These are phyloP conservation scores for Rhinophrynus dorsalis DNA, from an alignment of 2,797 vertebrate genomes.

Conservation along the genomic window DNA sequence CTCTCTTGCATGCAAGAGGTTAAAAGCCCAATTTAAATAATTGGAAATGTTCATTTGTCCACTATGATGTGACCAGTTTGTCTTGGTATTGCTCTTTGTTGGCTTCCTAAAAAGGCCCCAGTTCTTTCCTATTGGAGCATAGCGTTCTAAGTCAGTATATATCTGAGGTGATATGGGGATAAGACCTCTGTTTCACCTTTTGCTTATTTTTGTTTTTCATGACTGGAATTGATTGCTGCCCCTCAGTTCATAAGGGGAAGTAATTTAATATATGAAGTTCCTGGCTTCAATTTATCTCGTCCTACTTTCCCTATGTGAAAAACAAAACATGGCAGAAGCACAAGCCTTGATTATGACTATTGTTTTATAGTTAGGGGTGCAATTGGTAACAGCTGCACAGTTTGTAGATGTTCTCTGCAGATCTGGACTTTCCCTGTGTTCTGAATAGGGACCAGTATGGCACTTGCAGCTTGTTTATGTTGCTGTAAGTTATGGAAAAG, in stretches of 20 bases:
- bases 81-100: too few relatives aligned
- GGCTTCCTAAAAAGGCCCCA: too few relatives aligned
- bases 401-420: conserved; percentile 9
- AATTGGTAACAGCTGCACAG: conserved; percentile 32
- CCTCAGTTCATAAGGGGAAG: conserved; percentile 30
- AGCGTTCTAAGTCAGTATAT: too few relatives aligned
- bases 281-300: conserved; percentile 34
- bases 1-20: too few relatives aligned
- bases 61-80: too few relatives aligned
- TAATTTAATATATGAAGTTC: conserved; percentile 39
- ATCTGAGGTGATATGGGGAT: conserved; percentile 20
- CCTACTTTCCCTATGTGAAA: conserved; percentile 22
- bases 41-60: too few relatives aligned
- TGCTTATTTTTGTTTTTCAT: background rate
- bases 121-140: too few relatives aligned
- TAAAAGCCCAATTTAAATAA: too few relatives aligned
- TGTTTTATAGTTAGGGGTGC: conserved; percentile 43
- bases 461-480: background rate
- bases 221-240: conserved; percentile 19
- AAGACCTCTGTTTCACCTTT: conserved; percentile 4
- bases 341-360: conserved; percentile 34
- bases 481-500: conserved; percentile 11
- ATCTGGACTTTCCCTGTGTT: conserved; percentile 5
- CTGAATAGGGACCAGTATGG: too few relatives aligned
- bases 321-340: conserved; percentile 31